phyloP scores from a whole-genome alignment of 53 echinoderm and acorn worm genomes.

The Arbacia lixula region DNA sequence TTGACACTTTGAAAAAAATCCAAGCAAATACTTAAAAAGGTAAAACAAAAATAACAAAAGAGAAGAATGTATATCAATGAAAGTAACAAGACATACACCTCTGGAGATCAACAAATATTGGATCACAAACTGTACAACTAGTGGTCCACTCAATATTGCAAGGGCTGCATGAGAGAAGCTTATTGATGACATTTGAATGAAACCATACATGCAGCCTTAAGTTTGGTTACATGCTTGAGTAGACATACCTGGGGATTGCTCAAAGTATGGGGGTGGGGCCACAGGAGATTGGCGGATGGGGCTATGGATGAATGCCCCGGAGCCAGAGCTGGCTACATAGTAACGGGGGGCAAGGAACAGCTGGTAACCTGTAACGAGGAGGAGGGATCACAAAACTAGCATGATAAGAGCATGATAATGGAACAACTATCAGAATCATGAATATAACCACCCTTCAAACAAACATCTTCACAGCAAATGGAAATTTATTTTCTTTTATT shows the following conservation, averaged over 20 bases:
- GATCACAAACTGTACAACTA: neutral
- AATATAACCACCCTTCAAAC: too few species aligned
- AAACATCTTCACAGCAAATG: too few species aligned
- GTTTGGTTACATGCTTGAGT: neutral
- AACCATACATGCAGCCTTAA: neutral
- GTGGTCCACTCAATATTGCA: neutral
- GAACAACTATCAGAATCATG: too few species aligned
- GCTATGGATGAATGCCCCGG: slow-evolving; percentile 62
- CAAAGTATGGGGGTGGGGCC: slow-evolving; percentile 74
- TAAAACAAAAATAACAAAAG: too few species aligned
- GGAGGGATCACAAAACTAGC: too few species aligned
- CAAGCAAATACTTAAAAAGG: too few species aligned
- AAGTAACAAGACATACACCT: too few species aligned
- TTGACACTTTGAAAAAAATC: too few species aligned
- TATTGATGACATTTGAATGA: neutral
- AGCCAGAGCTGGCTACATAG: slow-evolving; percentile 54
- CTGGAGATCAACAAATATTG: too few species aligned
- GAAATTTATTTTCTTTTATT: too few species aligned
- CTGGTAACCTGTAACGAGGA: slow-evolving; percentile 91
- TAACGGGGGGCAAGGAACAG: slow-evolving; percentile 84
- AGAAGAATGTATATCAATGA: too few species aligned
- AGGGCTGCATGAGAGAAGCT: neutral
- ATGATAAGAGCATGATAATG: too few species aligned
- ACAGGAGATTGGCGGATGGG: slow-evolving; percentile 50
- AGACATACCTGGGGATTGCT: slow-evolving; percentile 78